Evolutionary conservation across 2,888 invertebrate genomes (phyloP).

Genomic region (Petrophora chlorosata): DNA sequence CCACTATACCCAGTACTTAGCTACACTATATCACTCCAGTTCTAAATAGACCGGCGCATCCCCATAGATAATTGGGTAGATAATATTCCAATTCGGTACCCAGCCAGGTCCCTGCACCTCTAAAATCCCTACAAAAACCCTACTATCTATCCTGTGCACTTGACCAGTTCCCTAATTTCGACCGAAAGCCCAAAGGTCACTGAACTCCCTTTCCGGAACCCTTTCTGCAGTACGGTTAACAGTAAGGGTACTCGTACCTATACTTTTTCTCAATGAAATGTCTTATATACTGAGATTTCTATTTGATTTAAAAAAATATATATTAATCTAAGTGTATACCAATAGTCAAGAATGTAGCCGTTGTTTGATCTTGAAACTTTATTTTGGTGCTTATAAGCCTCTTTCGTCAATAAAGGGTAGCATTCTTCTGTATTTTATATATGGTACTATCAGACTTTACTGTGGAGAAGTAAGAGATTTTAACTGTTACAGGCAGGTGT

Average conservation of each 20-base stretch:
- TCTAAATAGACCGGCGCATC: slow-evolving; percentile 14
- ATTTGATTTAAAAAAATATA: no score
- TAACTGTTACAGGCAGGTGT: no score
- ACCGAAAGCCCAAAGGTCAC: slow-evolving; percentile 60
- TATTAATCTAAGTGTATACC: no score
- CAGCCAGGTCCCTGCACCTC: slow-evolving; percentile 22
- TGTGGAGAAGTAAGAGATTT: no score
- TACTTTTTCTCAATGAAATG: no score
- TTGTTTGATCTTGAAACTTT: no score
- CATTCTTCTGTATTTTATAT: no score
- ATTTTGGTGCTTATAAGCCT: no score
- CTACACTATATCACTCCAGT: slow-evolving; percentile 1
- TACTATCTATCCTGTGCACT: slow-evolving; percentile 65
- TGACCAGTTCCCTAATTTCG: slow-evolving; percentile 58
- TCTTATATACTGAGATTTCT: no score
- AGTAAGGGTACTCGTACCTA: slow-evolving; percentile 13
- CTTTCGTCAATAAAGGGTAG: no score
- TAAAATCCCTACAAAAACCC: slow-evolving; percentile 38
- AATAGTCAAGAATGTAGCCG: no score
- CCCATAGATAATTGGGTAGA: slow-evolving; percentile 35
- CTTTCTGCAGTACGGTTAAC: slow-evolving; percentile 45
- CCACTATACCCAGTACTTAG: not conserved
- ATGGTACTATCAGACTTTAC: no score
- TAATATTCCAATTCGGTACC: slow-evolving; percentile 29
- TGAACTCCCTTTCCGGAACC: slow-evolving; percentile 54